Conservation (phyloP, 2,888 invertebrate species). For the Harpalus rufipes region DNA sequence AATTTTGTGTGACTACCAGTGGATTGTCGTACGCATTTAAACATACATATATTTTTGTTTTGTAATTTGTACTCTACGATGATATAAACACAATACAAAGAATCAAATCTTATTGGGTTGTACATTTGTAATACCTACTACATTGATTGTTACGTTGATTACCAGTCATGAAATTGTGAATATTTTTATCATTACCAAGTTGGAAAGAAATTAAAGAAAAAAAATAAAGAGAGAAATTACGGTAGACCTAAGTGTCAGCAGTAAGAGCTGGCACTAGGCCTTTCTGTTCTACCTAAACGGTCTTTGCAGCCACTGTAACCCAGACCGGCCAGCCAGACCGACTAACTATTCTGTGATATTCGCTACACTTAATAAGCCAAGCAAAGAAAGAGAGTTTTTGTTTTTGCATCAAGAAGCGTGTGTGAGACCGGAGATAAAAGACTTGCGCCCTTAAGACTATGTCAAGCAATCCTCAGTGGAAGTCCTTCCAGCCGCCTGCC, state of each 20-base stretch:
- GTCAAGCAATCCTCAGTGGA: constrained; percentile 93
- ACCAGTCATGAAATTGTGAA: constrained; percentile 65
- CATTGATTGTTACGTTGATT: constrained; percentile 64
- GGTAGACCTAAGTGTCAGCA: constrained; percentile 54
- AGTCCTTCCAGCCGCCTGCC: constrained; percentile 92
- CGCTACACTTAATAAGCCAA: constrained; percentile 76
- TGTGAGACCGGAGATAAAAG: constrained; percentile 62
- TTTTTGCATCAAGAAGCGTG: constrained; percentile 52
- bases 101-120: constrained; percentile 60
- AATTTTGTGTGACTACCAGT: constrained; percentile 76
- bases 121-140: constrained; percentile 33
- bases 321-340: constrained; percentile 25
- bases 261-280: constrained; percentile 56
- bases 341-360: constrained; percentile 83
- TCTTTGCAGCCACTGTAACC: constrained; percentile 8
- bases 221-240: constrained; percentile 14
- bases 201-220: constrained; percentile 33
- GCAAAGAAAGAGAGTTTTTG: constrained; percentile 68
- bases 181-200: constrained; percentile 48
- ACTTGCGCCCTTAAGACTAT: constrained; percentile 76
- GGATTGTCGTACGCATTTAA: constrained; percentile 73
- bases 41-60: constrained; percentile 68
- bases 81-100: constrained; percentile 50
- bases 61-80: constrained; percentile 54
- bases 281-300: constrained; percentile 39